Evolutionary conservation across 2,113 vertebrate genomes (phyloP).

Genomic region (Trochalopteron elliotii): DNA sequence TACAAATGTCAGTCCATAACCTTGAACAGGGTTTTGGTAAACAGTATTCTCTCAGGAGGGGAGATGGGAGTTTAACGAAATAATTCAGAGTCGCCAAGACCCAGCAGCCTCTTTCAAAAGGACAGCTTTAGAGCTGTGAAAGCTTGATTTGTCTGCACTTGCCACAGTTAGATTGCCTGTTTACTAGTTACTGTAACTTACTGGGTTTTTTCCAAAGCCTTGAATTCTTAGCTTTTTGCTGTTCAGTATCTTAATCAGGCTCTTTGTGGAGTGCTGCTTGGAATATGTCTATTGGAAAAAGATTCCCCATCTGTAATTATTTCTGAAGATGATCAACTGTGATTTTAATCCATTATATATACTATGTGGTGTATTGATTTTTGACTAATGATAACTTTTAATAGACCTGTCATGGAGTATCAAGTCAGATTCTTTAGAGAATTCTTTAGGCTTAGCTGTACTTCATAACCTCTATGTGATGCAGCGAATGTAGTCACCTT

Average conservation of each 20-base stretch:
- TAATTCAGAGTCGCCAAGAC: not conserved
- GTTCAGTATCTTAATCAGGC: not conserved
- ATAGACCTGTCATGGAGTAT: conserved; percentile 35
- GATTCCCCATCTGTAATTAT: not conserved
- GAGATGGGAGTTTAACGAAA: not conserved
- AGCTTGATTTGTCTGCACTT: not conserved
- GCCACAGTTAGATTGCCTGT: not conserved
- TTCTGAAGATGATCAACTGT: conserved; percentile 2
- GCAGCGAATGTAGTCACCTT: not conserved
- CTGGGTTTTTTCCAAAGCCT: not conserved
- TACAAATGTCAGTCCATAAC: not conserved
- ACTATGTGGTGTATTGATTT: conserved; percentile 32
- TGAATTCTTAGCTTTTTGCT: not conserved
- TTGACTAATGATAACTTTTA: conserved; percentile 41
- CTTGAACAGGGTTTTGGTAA: not conserved
- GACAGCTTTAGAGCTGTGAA: not conserved
- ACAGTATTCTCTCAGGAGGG: not conserved
- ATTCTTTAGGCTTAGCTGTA: conserved; percentile 7
- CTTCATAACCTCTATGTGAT: not conserved
- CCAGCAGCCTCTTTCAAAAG: not conserved
- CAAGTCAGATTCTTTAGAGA: conserved; percentile 22
- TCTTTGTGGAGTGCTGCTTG: not conserved
- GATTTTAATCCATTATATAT: conserved; percentile 35
- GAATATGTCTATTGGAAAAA: not conserved
- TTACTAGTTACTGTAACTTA: not conserved